Evolutionary conservation across 1,140 invertebrate species (phyloP).

Genomic region (Cherax destructor): DNA sequence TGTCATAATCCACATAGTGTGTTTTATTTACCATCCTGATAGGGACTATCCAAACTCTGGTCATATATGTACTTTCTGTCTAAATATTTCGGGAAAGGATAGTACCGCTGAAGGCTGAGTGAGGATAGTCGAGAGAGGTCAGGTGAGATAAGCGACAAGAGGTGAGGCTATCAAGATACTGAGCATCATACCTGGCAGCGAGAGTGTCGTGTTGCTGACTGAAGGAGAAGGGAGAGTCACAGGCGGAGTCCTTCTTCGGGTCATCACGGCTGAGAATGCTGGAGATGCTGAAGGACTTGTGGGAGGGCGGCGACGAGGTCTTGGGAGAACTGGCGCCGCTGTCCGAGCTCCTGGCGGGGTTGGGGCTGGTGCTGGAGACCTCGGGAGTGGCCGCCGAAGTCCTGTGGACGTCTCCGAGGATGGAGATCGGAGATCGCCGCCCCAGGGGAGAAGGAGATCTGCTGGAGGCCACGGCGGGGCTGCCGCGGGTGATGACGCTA

Average conservation of each 20-base stretch:
- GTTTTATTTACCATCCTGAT: too few relatives aligned
- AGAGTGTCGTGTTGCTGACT: conserved; percentile 57
- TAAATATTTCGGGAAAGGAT: too few relatives aligned
- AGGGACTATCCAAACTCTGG: too few relatives aligned
- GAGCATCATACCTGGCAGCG: conserved; percentile 52
- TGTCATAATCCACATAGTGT: too few relatives aligned
- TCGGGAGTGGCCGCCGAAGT: conserved; percentile 36
- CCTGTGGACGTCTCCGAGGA: conserved; percentile 43
- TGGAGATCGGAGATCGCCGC: conserved; percentile 33
- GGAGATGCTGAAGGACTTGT: conserved; percentile 72
- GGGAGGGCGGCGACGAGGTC: conserved; percentile 64
- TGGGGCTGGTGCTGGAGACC: conserved; percentile 42
- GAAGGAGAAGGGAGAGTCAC: conserved; percentile 58
- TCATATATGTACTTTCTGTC: too few relatives aligned
- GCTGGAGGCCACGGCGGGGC: conserved; percentile 37
- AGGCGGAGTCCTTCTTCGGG: conserved; percentile 64
- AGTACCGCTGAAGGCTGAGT: too few relatives aligned
- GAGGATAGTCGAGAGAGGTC: too few relatives aligned
- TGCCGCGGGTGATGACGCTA: conserved; percentile 55
- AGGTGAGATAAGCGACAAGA: too few relatives aligned
- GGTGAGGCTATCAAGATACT: not conserved
- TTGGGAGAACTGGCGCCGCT: conserved; percentile 64
- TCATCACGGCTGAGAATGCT: conserved; percentile 72
- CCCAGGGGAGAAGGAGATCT: conserved; percentile 43
- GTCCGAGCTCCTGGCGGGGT: conserved; percentile 49